Conservation (phyloP, 2,888 invertebrate species). For the Polyommatus icarus region DNA sequence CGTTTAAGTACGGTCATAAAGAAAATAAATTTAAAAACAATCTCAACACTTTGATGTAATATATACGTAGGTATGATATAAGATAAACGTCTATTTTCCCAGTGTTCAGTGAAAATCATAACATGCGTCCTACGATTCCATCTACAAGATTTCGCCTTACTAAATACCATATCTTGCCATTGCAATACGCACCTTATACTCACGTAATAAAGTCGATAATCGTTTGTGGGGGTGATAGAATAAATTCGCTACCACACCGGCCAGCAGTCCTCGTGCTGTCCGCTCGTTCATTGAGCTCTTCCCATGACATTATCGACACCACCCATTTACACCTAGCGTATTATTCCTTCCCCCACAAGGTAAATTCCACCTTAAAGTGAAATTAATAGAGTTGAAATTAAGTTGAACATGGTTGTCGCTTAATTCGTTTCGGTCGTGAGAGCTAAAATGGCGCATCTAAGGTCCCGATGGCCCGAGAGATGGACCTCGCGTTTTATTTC, state of each 20-base stretch:
- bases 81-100: background rate
- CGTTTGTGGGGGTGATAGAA: slow-evolving; percentile 49
- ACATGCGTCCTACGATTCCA: background rate
- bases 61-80: too few species aligned
- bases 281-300: slow-evolving; percentile 79
- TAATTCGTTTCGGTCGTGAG: slow-evolving; percentile 47
- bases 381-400: slow-evolving; percentile 31
- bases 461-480: slow-evolving; percentile 78
- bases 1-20: too few species aligned
- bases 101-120: slow-evolving; percentile 5
- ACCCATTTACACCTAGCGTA: slow-evolving; percentile 50
- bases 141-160: slow-evolving; percentile 36
- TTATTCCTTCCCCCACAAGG: slow-evolving; percentile 34
- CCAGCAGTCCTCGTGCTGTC: slow-evolving; percentile 77
- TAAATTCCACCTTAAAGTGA: slow-evolving; percentile 35
- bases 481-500: slow-evolving; percentile 80
- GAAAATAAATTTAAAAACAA: too few species aligned
- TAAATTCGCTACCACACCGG: slow-evolving; percentile 62
- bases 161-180: slow-evolving; percentile 32
- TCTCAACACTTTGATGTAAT: too few species aligned
- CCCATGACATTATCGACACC: slow-evolving; percentile 77
- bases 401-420: slow-evolving; percentile 25
- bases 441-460: slow-evolving; percentile 72
- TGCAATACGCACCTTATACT: slow-evolving; percentile 45
- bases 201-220: slow-evolving; percentile 50